phyloP scores from a whole-genome alignment of 2,888 invertebrate species.

The Lissonota sp. region DNA sequence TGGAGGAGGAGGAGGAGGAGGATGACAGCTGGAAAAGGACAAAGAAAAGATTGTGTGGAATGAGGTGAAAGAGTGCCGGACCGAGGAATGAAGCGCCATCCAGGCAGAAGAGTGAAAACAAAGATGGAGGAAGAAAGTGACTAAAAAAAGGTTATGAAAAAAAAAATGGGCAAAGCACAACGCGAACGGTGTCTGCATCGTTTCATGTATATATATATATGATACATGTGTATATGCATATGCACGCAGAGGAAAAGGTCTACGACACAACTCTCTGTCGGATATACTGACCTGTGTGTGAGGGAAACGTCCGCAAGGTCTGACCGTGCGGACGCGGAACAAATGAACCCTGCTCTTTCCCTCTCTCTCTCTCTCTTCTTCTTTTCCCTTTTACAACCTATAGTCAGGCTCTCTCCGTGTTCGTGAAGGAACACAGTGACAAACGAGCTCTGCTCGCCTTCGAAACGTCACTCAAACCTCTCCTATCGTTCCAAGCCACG shows the following conservation, averaged over 20 bases:
- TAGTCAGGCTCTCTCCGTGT: slow-evolving; percentile 15
- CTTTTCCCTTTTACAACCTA: slow-evolving; percentile 1
- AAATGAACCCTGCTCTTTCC: slow-evolving; percentile 63
- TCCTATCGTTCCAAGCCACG: slow-evolving; percentile 74
- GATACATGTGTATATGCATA: no score
- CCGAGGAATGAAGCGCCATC: slow-evolving; percentile 25
- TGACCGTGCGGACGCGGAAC: slow-evolving; percentile 59
- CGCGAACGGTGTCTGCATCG: slow-evolving; percentile 14
- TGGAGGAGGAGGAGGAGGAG: neutral
- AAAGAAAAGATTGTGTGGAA: slow-evolving; percentile 44
- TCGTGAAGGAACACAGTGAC: slow-evolving; percentile 71
- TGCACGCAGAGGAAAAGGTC: slow-evolving; percentile 35
- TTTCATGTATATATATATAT: slow-evolving; percentile 32
- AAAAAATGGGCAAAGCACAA: slow-evolving; percentile 47
- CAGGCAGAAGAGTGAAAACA: slow-evolving; percentile 25
- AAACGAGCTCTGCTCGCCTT: slow-evolving; percentile 81
- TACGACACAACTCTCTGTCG: slow-evolving; percentile 44
- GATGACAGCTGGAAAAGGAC: slow-evolving; percentile 36
- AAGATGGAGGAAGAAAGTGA: neutral
- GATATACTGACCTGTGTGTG: slow-evolving; percentile 45
- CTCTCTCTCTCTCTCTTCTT: slow-evolving; percentile 13
- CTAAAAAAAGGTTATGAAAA: slow-evolving; percentile 8
- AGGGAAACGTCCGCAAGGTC: slow-evolving; percentile 40
- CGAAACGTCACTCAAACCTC: slow-evolving; percentile 81
- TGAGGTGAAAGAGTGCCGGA: slow-evolving; percentile 39